phyloP scores from a whole-genome alignment of 2,113 vertebrate species.

The Labrus mixtus region DNA sequence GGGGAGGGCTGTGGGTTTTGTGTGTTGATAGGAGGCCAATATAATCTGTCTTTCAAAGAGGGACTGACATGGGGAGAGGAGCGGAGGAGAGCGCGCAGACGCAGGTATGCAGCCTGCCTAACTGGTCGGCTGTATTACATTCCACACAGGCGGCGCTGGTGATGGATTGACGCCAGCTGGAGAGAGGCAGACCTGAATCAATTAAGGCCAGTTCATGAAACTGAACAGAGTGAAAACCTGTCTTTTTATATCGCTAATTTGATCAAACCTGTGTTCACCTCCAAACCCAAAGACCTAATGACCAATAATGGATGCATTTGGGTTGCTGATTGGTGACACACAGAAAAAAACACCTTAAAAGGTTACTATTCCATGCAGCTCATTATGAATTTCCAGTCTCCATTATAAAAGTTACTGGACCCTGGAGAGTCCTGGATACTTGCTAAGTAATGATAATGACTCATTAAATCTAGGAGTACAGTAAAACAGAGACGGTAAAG shows the following conservation, averaged over 20 bases:
- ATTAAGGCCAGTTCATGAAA: conserved; percentile 80
- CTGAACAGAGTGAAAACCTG: conserved; percentile 66
- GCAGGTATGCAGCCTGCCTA: conserved; percentile 63
- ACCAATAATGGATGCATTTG: conserved; percentile 59
- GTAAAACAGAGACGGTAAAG: conserved; percentile 14
- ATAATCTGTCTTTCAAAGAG: conserved; percentile 81
- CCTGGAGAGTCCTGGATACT: conserved; percentile 3
- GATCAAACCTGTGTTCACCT: conserved; percentile 64
- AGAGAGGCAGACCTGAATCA: conserved; percentile 80
- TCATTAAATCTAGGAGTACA: conserved; percentile 11
- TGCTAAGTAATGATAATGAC: conserved; percentile 15
- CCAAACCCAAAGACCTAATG: conserved; percentile 41
- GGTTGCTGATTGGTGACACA: conserved; percentile 41
- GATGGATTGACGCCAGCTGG: conserved; percentile 81
- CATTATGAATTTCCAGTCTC: conserved; percentile 24
- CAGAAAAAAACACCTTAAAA: conserved; percentile 41
- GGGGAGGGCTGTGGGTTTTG: conserved; percentile 43
- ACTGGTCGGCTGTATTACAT: conserved; percentile 72
- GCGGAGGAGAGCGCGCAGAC: conserved; percentile 34
- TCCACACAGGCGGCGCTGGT: conserved; percentile 52
- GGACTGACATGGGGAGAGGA: conserved; percentile 62
- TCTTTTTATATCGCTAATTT: conserved; percentile 65
- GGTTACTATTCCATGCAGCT: conserved; percentile 23
- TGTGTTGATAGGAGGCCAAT: conserved; percentile 67
- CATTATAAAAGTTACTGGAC: conserved; percentile 26